Conservation (phyloP, 2,888 invertebrate species). For the Drosophila nr. fundita region DNA sequence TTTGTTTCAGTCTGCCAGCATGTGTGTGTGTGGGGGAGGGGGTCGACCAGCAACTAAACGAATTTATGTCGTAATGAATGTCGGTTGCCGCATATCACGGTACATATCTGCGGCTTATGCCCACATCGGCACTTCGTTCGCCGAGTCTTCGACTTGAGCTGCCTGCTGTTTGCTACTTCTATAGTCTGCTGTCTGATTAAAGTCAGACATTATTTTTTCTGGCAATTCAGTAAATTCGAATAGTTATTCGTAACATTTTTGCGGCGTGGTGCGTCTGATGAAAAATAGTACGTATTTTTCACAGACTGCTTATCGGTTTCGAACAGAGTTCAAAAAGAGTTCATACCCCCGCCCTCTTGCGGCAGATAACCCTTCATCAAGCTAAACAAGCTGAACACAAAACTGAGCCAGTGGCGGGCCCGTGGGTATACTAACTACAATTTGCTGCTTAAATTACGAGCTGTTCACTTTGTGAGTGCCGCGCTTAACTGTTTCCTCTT, state of each 20-base stretch:
- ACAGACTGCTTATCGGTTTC: conserved; percentile 31
- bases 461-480: conserved; percentile 75
- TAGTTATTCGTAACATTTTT: conserved; percentile 50
- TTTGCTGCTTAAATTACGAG: conserved; percentile 74
- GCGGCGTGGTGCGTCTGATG: conserved; percentile 12
- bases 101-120: conserved; percentile 66
- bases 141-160: conserved; percentile 6
- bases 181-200: conserved; percentile 36
- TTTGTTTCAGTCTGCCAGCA: conserved; percentile 16
- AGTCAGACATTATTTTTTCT: conserved; percentile 21
- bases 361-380: conserved; percentile 24
- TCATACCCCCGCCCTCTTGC: conserved; percentile 15
- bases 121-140: conserved; percentile 55
- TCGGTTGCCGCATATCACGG: conserved; percentile 69
- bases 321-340: conserved; percentile 32
- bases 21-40: not conserved
- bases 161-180: conserved; percentile 2
- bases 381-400: conserved; percentile 34
- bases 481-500: conserved; percentile 69
- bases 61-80: conserved; percentile 78
- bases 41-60: conserved; percentile 51
- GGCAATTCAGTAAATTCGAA: conserved; percentile 40
- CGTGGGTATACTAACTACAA: conserved; percentile 41
- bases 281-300: conserved; percentile 24
- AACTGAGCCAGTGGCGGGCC: conserved; percentile 19